Evolutionary conservation across 30 jellyfish, hydroid and myxozoan genomes (phyloP), one percentile per base, ranked within the genome.

Genomic region (Cassiopea andromeda): DNA sequence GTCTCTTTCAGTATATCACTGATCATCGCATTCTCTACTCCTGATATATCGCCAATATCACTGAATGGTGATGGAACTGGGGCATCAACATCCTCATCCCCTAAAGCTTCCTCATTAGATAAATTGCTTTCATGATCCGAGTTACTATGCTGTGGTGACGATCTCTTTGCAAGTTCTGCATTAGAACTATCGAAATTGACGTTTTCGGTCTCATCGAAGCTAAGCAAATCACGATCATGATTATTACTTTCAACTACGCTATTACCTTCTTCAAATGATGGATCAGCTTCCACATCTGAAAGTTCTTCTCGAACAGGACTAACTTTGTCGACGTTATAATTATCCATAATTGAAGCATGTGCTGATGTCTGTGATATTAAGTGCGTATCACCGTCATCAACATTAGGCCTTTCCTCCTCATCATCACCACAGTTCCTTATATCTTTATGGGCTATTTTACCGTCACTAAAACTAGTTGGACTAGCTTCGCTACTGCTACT

Each of bases 11-110:
- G 78, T 75, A 96, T 91, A 85, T 96, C 99, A 60, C 85, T 69
- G 15, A 96, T 86, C 75, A 96, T 91, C 1, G 98, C 97, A 70
- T 80, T 90, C 15, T 91, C 98, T 1, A 90, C 82, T 14, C 94
- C 97, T 60, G 98, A 73, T 7, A 91, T 77, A 48, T 91, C 99
- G 17, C 97, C 99, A 60, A 96, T 77, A 81, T 96, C 99, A 86
- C 99, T 96, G 49, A 96, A 96, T 0, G 99, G 99, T 1, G 99
- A 96, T 15, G 98, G 98, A 16, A 88, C 85, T 1, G 98, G 99
- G 44, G 99, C 99, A 74, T 95, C 99, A 47, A 95, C 79, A 49
- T 84, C 92, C 14, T 88, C 98, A 19, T 92, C 93, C 43, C 38
- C 38, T 27, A 18, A 49, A 84, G 12, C 49, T 9, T 73, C 86